These are phyloP conservation scores for Amblyopsis rosae DNA, from an alignment of 2,113 vertebrate species.

Conservation along the genomic window DNA sequence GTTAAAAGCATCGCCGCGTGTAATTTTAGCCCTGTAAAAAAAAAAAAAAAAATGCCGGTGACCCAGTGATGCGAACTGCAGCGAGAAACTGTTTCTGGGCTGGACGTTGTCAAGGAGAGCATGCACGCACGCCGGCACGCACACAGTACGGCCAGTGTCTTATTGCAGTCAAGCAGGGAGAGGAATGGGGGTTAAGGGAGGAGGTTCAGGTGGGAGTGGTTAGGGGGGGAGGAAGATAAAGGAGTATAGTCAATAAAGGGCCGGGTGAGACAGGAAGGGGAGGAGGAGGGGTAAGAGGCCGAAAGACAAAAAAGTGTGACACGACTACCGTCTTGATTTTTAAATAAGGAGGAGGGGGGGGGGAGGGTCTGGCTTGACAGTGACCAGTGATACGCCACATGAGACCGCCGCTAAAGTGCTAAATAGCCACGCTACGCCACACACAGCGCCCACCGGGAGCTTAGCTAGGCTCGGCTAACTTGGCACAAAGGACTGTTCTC, in stretches of 20 bases:
- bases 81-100: constrained; percentile 58
- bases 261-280: constrained; percentile 11
- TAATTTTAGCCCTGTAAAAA: constrained; percentile 61
- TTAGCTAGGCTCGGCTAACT: constrained; percentile 6
- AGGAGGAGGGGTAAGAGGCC: constrained; percentile 3
- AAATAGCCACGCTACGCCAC: constrained; percentile 41
- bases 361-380: constrained; percentile 37
- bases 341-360: constrained; percentile 49
- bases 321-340: constrained; percentile 45
- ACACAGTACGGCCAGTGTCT: constrained; percentile 65
- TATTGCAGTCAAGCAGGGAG: constrained; percentile 63
- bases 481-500: not conserved
- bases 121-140: constrained; percentile 23
- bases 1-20: constrained; percentile 46
- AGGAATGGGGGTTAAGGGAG: constrained; percentile 44
- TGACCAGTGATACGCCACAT: constrained; percentile 57
- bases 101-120: constrained; percentile 47
- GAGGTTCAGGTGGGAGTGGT: constrained; percentile 40
- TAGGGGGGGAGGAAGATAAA: constrained; percentile 45
- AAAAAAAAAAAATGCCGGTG: constrained; percentile 46
- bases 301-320: constrained; percentile 20
- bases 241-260: constrained; percentile 19
- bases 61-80: constrained; percentile 62
- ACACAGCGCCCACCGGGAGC: constrained; percentile 32
- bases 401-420: constrained; percentile 42